Base-by-base conservation (phyloP, 2,888 invertebrate genomes). In the Rugalucina vietnamica region DNA sequence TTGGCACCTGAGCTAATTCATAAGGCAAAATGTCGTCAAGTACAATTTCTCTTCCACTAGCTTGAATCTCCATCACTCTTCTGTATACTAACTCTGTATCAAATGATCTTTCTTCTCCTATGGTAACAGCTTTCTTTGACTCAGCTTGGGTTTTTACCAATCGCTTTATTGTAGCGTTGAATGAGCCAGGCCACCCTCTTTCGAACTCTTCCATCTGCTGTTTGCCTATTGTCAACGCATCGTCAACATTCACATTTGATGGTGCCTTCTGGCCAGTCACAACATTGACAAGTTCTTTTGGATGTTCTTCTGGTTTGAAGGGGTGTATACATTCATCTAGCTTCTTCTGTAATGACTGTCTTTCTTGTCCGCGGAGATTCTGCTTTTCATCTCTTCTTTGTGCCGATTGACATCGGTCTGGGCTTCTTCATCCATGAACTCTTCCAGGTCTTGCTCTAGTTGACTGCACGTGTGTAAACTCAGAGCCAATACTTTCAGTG, bases 301-400 rank as follows among this genome's bases (percentile, higher is more conserved):
- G 76, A n/a, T 81, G 81, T 12, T 34, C 43, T 14, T 14, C 65
- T 8, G 81, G n/a, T 24, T 72, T 4, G 12, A 76, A 29, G 12
- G 75, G 76, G 50, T 77, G 18, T 21, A 79, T 83, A 14, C 81
- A 82, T n/a, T 12, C 60, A 27, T 1, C 71, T 79, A 60, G 57
- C 79, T 21, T 73, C 57, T 82, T 75, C 29, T 75, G 79, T 4
- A 27, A 60, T 39, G 0, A 27, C 76, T 0, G 21, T 18, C 29
- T 57, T n/a, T n/a, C n/a, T n/a, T n/a, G 76, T 88, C 87, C 39
- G 81, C 36, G 10, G 12, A 14, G 18, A 79, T 82, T 43, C 80
- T 32, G 10, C 81, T 36, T 65, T 24, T 18, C 14, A 5, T 72
- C 34, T 88, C 87, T 78, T 88, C 88, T 43, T 82, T 88, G 82